Evolutionary conservation across 2,113 vertebrate species (phyloP).

Genomic region (Telmatochromis sp.): DNA sequence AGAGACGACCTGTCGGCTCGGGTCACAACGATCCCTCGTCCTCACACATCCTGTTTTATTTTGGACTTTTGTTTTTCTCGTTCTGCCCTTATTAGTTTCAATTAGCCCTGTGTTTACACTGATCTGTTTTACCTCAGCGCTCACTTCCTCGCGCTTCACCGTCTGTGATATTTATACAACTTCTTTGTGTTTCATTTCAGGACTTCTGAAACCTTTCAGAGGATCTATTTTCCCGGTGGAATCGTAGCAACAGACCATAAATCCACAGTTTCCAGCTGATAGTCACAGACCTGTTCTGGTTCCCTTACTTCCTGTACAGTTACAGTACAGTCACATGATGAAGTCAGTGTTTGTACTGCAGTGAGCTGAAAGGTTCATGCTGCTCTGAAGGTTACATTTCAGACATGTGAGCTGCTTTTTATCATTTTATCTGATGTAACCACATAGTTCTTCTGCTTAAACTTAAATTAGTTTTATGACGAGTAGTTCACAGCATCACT

Average conservation of each 20-base stretch:
- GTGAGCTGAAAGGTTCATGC: not conserved
- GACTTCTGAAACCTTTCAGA: not conserved
- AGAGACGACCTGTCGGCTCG: not conserved
- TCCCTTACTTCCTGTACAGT: accelerated
- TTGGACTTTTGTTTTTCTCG: not conserved
- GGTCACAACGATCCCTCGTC: not conserved
- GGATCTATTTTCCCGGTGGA: not conserved
- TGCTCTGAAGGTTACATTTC: not conserved
- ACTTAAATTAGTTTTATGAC: not conserved
- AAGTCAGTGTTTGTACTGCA: not conserved
- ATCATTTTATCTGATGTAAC: not conserved
- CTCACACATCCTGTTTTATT: not conserved
- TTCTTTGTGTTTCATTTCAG: not conserved
- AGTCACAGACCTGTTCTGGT: not conserved
- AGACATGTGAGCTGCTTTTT: not conserved
- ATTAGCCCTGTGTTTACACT: not conserved
- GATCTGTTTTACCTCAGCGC: not conserved
- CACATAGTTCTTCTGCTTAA: not conserved
- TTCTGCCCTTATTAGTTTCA: not conserved
- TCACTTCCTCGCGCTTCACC: accelerated
- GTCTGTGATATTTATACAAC: not conserved
- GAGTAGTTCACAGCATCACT: not conserved
- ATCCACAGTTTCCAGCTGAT: not conserved
- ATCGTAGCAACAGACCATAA: not conserved
- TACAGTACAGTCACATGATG: not conserved